Conservation (phyloP, 2,888 invertebrate species). For the Thymelicus sylvestris region DNA sequence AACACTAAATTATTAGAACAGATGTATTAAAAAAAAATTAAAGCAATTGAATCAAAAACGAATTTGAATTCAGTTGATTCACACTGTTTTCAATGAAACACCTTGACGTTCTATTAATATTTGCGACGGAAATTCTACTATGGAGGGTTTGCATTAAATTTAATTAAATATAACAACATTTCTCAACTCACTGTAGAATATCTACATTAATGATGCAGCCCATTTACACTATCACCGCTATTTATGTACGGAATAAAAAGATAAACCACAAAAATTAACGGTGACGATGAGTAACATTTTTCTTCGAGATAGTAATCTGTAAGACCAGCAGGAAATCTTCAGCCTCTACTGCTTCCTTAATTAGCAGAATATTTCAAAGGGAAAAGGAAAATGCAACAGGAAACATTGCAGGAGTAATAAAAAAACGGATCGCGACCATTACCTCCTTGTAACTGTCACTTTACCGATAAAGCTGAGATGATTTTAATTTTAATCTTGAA, state of each 20-base stretch:
- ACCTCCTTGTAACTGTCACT: slow-evolving; percentile 46
- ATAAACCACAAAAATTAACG: slow-evolving; percentile 64
- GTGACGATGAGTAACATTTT: slow-evolving; percentile 65
- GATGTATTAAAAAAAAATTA: slow-evolving; percentile 28
- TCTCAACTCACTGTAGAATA: slow-evolving; percentile 28
- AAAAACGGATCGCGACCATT: slow-evolving; percentile 69
- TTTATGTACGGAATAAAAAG: slow-evolving; percentile 38
- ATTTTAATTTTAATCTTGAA: slow-evolving; percentile 3
- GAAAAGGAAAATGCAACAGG: slow-evolving; percentile 74
- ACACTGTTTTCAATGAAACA: slow-evolving; percentile 23
- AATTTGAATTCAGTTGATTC: slow-evolving; percentile 61
- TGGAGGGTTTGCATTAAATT: slow-evolving; percentile 27
- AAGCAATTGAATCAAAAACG: slow-evolving; percentile 57
- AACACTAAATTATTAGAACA: no score
- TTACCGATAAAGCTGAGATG: slow-evolving; percentile 13
- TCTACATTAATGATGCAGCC: slow-evolving; percentile 36
- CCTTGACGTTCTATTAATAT: slow-evolving; percentile 20
- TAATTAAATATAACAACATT: slow-evolving; percentile 34
- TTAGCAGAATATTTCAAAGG: slow-evolving; percentile 78
- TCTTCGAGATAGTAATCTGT: slow-evolving; percentile 75
- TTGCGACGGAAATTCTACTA: slow-evolving; percentile 18
- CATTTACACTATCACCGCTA: slow-evolving; percentile 34
- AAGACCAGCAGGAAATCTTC: slow-evolving; percentile 78
- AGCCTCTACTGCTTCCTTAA: slow-evolving; percentile 79
- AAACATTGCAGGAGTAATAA: slow-evolving; percentile 71